A percentile compares a stretch with the other conserved stretches of the same genome.
Conservation (phyloP, 1,140 invertebrate genomes). For the Bacillus rossius region DNA sequence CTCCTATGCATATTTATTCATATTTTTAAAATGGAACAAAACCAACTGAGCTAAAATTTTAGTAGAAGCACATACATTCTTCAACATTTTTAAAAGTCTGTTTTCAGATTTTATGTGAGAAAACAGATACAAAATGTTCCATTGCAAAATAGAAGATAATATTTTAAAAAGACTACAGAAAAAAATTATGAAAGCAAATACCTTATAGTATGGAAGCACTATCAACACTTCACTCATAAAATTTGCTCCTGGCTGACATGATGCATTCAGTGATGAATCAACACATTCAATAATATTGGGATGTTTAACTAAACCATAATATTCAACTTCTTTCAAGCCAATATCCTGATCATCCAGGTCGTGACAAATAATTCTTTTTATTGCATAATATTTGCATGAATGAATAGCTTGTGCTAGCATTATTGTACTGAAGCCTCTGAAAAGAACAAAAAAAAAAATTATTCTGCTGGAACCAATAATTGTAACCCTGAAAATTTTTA, state of each 20-base stretch:
- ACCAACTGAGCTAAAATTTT: not conserved
- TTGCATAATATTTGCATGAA: constrained; percentile 66
- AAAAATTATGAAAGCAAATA: constrained; percentile 29
- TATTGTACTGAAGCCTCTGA: constrained; percentile 79
- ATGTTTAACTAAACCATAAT: constrained; percentile 64
- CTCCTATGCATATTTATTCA: too few species aligned
- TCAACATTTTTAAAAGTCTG: not conserved
- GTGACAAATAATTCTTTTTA: constrained; percentile 80
- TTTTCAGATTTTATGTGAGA: not conserved
- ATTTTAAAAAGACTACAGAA: not conserved
- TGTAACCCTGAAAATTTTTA: too few species aligned
- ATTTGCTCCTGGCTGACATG: constrained; percentile 59
- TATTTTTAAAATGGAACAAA: too few species aligned
- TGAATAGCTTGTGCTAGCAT: constrained; percentile 68
- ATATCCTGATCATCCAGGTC: constrained; percentile 68
- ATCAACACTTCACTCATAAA: constrained; percentile 68
- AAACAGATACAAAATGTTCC: not conserved
- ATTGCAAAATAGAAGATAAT: not conserved
- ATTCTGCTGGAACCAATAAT: too few species aligned
- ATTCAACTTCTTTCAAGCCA: constrained; percentile 70
- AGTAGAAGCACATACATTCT: not conserved
- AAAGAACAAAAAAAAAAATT: constrained; percentile 36
- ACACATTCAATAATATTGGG: constrained; percentile 72
- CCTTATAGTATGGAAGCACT: constrained; percentile 71
- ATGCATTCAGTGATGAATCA: constrained; percentile 58